Percentiles rank a stretch among this genome's conserved stretches.
Evolutionary conservation across 2,888 invertebrate genomes (phyloP).

Genomic region (Luperina testacea): DNA sequence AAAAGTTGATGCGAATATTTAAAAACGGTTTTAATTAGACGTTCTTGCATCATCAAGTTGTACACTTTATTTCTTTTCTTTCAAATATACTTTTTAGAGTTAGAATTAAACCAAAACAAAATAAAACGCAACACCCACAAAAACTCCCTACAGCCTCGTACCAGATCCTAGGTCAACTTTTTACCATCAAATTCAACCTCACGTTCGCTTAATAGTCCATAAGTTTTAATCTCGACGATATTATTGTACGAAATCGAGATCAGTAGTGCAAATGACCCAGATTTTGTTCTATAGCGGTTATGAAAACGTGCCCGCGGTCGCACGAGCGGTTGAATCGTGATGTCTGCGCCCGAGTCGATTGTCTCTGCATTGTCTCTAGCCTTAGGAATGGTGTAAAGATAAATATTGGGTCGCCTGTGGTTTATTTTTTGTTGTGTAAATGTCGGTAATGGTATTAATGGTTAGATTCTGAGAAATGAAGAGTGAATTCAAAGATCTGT

Average conservation of each 20-base stretch:
- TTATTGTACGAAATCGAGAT: slow-evolving; percentile 67
- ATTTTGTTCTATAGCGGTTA: slow-evolving; percentile 63
- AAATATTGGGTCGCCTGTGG: slow-evolving; percentile 36
- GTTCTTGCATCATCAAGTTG: neutral
- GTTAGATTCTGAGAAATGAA: slow-evolving; percentile 12
- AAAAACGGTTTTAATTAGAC: neutral
- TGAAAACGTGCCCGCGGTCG: slow-evolving; percentile 66
- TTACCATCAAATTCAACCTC: slow-evolving; percentile 56
- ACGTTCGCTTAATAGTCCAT: slow-evolving; percentile 60
- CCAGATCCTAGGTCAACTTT: slow-evolving; percentile 62
- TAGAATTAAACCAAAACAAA: neutral
- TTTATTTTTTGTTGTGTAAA: slow-evolving; percentile 42
- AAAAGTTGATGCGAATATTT: neutral
- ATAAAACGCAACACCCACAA: slow-evolving; percentile 18
- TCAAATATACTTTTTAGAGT: neutral
- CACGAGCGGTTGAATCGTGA: slow-evolving; percentile 66
- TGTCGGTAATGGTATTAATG: slow-evolving; percentile 17
- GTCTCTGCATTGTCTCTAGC: slow-evolving; percentile 54
- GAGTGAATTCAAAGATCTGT: neutral
- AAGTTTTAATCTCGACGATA: slow-evolving; percentile 64
- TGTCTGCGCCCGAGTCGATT: slow-evolving; percentile 55
- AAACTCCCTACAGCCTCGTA: slow-evolving; percentile 57
- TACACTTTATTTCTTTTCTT: neutral
- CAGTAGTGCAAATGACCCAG: slow-evolving; percentile 69
- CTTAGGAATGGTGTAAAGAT: slow-evolving; percentile 41